These are phyloP conservation scores for Philereme transversata DNA, from an alignment of 2,888 invertebrate genomes.

Conservation along the genomic window DNA sequence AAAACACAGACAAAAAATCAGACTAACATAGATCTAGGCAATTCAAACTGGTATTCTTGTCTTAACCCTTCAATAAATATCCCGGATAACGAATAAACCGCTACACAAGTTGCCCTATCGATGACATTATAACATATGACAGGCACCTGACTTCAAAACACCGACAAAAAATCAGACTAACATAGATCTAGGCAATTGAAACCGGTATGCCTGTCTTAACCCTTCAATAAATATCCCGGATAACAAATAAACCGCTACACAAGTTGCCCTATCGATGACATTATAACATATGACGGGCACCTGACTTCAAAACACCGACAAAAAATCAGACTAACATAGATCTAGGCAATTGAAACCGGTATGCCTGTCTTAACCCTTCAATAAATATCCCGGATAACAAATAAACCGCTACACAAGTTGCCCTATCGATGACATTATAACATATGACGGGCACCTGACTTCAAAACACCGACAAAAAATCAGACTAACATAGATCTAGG, in stretches of 20 bases:
- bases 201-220: neutral
- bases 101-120: constrained; percentile 10
- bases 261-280: constrained; percentile 23
- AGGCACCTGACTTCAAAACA: constrained; percentile 33
- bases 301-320: constrained; percentile 40
- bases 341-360: constrained; percentile 43
- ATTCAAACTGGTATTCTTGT: constrained; percentile 32
- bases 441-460: constrained; percentile 29
- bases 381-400: constrained; percentile 4
- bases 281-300: constrained; percentile 26
- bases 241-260: constrained; percentile 12
- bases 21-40: constrained; percentile 51
- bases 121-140: constrained; percentile 28
- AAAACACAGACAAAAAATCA: constrained; percentile 48
- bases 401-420: constrained; percentile 10
- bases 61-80: neutral
- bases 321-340: constrained; percentile 55
- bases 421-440: constrained; percentile 24
- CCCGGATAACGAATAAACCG: constrained; percentile 9
- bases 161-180: constrained; percentile 51
- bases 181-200: constrained; percentile 52
- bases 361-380: neutral
- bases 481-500: constrained; percentile 51
- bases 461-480: constrained; percentile 47
- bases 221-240: neutral